A percentile compares a stretch with the other conserved stretches of the same genome.
Conservation (phyloP, 2,797 vertebrate species). For the Chelonia mydas region DNA sequence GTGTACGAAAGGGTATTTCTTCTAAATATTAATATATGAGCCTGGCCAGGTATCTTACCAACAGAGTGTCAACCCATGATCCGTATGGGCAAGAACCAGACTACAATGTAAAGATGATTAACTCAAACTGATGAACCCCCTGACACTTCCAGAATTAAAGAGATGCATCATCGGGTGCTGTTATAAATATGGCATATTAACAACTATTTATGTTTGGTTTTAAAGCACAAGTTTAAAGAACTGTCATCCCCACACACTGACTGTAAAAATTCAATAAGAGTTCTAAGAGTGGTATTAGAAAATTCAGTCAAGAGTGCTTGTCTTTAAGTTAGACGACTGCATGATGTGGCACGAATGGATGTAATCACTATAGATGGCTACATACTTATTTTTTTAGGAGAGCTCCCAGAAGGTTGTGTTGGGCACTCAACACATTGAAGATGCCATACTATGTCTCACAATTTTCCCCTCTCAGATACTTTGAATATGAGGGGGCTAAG, state of each 20-base stretch:
- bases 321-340: neutral
- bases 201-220: neutral
- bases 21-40: slow-evolving; percentile 2
- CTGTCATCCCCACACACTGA: neutral
- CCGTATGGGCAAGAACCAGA: neutral
- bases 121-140: neutral
- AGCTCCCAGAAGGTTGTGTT: neutral
- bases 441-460: neutral
- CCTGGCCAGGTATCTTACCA: neutral
- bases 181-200: neutral
- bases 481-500: too few relatives aligned
- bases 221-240: neutral
- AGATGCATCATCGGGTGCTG: neutral
- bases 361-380: neutral
- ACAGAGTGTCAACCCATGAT: neutral
- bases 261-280: neutral
- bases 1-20: neutral
- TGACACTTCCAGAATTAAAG: neutral
- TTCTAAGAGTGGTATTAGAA: neutral
- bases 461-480: too few relatives aligned
- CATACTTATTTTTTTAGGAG: neutral
- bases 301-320: accelerated
- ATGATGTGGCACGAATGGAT: neutral
- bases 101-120: neutral
- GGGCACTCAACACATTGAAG: neutral